These are phyloP conservation scores for Archivesica marissinica DNA, from an alignment of 1,140 invertebrate species.

Conservation along the genomic window DNA sequence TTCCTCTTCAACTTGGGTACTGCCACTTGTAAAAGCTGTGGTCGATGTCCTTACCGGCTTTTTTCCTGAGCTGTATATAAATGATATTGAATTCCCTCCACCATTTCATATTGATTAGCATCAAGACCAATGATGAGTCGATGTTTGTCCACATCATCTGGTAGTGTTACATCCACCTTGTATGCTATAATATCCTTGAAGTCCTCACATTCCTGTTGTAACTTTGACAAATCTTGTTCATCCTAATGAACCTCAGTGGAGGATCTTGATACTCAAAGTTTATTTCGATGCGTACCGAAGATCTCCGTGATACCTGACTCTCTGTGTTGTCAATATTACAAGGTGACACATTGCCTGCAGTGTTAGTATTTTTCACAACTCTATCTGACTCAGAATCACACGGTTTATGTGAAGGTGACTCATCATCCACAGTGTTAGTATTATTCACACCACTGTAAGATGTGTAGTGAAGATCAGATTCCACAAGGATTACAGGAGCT, in stretches of 20 bases:
- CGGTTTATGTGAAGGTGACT: neutral
- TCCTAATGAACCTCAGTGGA: neutral
- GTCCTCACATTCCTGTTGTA: conserved; percentile 60
- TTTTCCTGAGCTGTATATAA: conserved; percentile 58
- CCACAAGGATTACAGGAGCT: too few species aligned
- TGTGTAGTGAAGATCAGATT: too few species aligned
- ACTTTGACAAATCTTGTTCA: neutral
- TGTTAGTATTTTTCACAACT: neutral
- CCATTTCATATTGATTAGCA: conserved; percentile 55
- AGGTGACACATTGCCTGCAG: neutral
- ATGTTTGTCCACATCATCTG: conserved; percentile 27
- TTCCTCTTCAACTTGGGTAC: conserved; percentile 50
- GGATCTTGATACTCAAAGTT: neutral
- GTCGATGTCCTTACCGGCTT: neutral
- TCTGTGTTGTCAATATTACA: neutral
- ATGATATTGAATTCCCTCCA: conserved; percentile 64
- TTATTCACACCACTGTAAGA: neutral
- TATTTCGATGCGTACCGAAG: neutral
- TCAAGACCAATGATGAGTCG: conserved; percentile 13
- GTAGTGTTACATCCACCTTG: conserved; percentile 12
- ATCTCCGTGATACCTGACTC: neutral
- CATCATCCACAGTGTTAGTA: neutral
- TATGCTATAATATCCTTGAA: conserved; percentile 56
- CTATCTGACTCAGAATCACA: neutral
- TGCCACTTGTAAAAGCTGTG: conserved; percentile 41